Evolutionary conservation across 2,888 invertebrate species (phyloP), one percentile per base, ranked within the genome.

Genomic region (Deilephila porcellus): DNA sequence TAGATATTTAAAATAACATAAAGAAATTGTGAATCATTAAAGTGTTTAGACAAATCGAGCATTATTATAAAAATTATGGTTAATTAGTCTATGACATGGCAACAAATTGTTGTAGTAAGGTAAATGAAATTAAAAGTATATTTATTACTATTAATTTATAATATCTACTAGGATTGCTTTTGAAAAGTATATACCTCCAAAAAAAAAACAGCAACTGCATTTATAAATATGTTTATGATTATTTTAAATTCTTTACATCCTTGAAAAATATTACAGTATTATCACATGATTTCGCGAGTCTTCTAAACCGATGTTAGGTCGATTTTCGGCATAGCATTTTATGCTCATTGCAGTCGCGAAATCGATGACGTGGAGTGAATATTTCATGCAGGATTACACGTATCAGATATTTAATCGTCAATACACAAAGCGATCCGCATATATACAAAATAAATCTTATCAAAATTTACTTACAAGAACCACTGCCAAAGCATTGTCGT

Each of bases 381-480:
- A n/a, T 34, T 34, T n/a, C 2, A 7, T 32, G 1, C 32, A 14
- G 19, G 8, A 8, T 29, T 53, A 59, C 32, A 71, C 34, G n/a
- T 32, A 59, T 3, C 7, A 11, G 19, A n/a, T 29, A 56, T 71
- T 34, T 8, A n/a, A 71, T 37, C 5, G 60, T 60, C 4, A 52
- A 52, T 60, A 34, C 4, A 37, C 1, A 45, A 0, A n/a, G 17
- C 4, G 25, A 37, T 2, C 0, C 37, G 11, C 25, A 8, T 7
- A 60, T 45, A 60, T 37, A 37, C 52, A 34, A 71, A 56, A 5
- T 60, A 37, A 14, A 59, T 4, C 5, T 37, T 6, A 29, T 29
- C 32, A 72, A 56, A 60, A 74, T 59, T 72, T 74, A 80, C 81
- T 37, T 80, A 81, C 81, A 75, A 73, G 32, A 81, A 78, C 77